Conservation (phyloP, 2,113 vertebrate species). For the Phasianus colchicus region DNA sequence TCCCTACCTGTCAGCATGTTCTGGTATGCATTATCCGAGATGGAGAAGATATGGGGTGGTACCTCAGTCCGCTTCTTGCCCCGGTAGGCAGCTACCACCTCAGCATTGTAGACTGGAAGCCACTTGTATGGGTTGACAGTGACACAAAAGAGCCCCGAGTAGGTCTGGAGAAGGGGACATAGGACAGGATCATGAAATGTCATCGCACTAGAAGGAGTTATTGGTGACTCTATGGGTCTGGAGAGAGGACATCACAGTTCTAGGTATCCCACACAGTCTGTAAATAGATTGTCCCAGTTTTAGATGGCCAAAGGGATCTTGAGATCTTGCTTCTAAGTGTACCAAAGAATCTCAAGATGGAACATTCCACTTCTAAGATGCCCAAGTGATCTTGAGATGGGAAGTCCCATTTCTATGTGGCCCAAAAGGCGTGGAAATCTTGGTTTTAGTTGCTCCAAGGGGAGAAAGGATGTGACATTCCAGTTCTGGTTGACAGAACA, state of each 20-base stretch:
- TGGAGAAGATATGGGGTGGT: background rate
- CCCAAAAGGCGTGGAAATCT: background rate
- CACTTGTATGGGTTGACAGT: background rate
- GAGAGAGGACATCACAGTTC: background rate
- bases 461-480: background rate
- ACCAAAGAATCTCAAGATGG: background rate
- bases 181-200: too few relatives aligned
- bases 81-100: background rate
- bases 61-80: background rate
- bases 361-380: background rate
- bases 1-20: background rate
- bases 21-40: background rate
- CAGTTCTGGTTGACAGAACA: background rate
- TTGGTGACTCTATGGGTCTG: background rate
- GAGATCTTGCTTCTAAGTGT: background rate
- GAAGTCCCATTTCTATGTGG: background rate
- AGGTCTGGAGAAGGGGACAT: background rate
- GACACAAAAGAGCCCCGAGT: background rate
- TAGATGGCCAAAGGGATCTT: background rate
- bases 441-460: background rate
- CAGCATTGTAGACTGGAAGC: background rate
- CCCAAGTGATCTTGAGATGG: background rate
- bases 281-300: background rate
- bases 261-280: background rate
- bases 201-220: background rate